phyloP scores from a whole-genome alignment of 2,113 vertebrate genomes.

The Aegypius monachus region DNA sequence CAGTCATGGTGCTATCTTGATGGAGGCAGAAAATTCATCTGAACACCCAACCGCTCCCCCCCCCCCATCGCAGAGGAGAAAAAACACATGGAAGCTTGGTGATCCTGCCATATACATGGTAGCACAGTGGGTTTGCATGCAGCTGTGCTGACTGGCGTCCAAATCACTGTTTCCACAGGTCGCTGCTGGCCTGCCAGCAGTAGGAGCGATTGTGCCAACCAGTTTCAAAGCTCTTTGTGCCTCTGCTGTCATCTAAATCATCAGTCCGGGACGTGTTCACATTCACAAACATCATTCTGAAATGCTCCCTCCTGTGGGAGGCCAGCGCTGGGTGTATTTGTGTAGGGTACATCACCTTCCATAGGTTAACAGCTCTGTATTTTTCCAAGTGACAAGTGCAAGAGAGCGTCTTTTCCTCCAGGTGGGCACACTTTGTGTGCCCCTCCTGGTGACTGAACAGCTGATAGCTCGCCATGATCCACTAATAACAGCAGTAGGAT shows the following conservation, averaged over 20 bases:
- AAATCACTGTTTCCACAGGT: background rate
- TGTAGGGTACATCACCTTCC: background rate
- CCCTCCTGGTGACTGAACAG: background rate
- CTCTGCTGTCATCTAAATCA: background rate
- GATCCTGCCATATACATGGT: fast-evolving
- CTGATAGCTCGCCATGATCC: background rate
- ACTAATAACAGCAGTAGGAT: background rate
- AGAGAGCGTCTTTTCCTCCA: fast-evolving
- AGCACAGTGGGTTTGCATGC: background rate
- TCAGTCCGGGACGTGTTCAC: background rate
- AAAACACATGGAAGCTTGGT: fast-evolving
- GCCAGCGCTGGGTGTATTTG: background rate
- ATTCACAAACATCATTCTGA: background rate
- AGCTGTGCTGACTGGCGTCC: background rate
- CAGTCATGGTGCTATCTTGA: background rate
- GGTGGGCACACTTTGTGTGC: background rate
- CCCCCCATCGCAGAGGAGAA: background rate
- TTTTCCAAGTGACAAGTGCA: background rate
- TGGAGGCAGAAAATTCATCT: background rate
- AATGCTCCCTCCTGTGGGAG: background rate
- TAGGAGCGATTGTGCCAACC: background rate
- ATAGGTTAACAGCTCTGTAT: background rate
- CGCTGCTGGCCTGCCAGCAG: background rate
- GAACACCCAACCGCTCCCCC: background rate
- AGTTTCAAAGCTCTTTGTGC: background rate